Conservation (phyloP, 1,140 invertebrate species). For the Kradibia gibbosae region DNA sequence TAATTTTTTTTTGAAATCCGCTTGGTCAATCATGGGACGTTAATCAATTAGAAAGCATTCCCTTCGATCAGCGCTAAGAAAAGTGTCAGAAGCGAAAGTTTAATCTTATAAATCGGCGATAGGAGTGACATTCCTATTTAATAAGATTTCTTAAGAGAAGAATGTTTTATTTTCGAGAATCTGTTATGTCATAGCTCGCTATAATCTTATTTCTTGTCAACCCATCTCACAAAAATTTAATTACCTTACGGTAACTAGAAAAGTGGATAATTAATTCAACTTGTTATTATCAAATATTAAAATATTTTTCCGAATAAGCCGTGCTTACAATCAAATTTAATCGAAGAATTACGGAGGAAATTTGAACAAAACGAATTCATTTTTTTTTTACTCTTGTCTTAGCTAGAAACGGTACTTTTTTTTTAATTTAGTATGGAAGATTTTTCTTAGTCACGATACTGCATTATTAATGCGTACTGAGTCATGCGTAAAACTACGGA, state of each 20-base stretch:
- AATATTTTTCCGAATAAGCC: not conserved
- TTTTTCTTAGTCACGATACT: not conserved
- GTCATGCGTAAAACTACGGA: too few species aligned
- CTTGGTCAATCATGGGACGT: conserved; percentile 27
- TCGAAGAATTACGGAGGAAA: not conserved
- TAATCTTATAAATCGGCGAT: conserved; percentile 49
- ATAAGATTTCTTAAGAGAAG: conserved; percentile 48
- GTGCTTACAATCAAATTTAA: not conserved
- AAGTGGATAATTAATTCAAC: not conserved
- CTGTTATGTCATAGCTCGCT: conserved; percentile 28
- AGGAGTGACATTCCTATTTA: conserved; percentile 37
- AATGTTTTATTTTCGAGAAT: conserved; percentile 48
- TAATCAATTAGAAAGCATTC: conserved; percentile 42
- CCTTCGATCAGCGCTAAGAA: conserved; percentile 17
- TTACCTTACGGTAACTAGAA: conserved; percentile 23
- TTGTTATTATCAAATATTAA: not conserved
- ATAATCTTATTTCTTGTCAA: conserved; percentile 30
- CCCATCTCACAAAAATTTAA: conserved; percentile 24
- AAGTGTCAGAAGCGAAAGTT: conserved; percentile 42
- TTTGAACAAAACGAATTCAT: not conserved
- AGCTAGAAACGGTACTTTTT: too few species aligned
- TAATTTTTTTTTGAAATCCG: not conserved
- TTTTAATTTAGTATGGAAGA: not conserved
- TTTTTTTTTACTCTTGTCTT: not conserved
- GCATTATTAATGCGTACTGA: not conserved